Base-by-base conservation (phyloP, 2,797 vertebrate genomes). In the Psittacula echo region DNA sequence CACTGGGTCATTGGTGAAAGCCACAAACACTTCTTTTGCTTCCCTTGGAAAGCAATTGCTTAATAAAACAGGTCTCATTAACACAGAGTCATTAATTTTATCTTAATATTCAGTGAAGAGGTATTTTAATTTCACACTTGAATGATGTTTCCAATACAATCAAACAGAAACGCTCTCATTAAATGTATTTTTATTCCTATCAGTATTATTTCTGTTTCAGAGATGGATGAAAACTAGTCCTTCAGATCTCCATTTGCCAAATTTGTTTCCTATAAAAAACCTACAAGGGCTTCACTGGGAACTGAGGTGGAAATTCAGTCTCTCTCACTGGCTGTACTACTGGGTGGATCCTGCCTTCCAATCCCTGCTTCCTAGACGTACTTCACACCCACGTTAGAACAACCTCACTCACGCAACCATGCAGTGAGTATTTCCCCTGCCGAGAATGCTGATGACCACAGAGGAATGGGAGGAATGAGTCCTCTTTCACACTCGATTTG, bases 391-490 rank as follows among this genome's bases (percentile, higher is more conserved):
- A 27, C 2, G 1, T 87, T 39, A 87, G 51, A 62, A 80, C 60
- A 78, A 1, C 26, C 42, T 88, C 7, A 1, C 45, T 84, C 79
- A 19, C 15, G 12, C 58, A 13, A 48, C 37, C 2, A 0, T 27
- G 41, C 30, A 65, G 39, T 54, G 62, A 34, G 54, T 24, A 19
- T 47, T 65, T 76, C 60, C 29, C 12, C 60, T 65, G 67, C 60
- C 5, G 56, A 88, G 91, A 91, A 90, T 2, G 1, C 29, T n/a
- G 21, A 14, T 89, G 93, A 73, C 66, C 71, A 14, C 0, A 3
- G 26, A 58, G 74, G 54, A 97, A 91, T 37, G 83, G 70, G 23
- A 94, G 30, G 76, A 94, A 95, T 90, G 89, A 91, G 54, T 20
- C 32, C n/a, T 73, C 80, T 61, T 61, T 85, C 80, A 85, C 19